Evolutionary conservation across 1,140 invertebrate genomes (phyloP), one percentile per base, ranked within the genome.

Genomic region (Vanessa atalanta): DNA sequence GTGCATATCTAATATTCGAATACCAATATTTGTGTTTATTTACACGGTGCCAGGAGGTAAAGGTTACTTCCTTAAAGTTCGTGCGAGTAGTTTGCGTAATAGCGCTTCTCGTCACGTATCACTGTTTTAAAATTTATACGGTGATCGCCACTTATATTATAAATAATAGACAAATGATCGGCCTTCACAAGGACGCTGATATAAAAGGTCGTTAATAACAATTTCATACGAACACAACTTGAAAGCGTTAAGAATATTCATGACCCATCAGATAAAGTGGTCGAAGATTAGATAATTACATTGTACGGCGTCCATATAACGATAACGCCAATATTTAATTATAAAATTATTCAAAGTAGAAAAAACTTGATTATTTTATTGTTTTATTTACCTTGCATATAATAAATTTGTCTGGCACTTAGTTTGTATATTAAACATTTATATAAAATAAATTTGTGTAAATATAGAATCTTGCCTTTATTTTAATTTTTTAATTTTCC

Each of bases 131-230:
- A 83, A 86, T 83, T 84, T 84, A 79, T 77, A 83, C 79, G 81
- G 73, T 80, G 77, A 81, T 81, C 77, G 82, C 78, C 82, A 81
- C 73, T 75, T 81, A 73, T 72, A 82, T 78, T 82, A 84, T 83
- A 81, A 83, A 83, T 85, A 84, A 84, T 83, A 83, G 79, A 76
- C 76, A 85, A 85, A 80, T 79, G 80, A 82, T 81, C 85, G 90
- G 85, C 90, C 90, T 91, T 91, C 83, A 69, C 86, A 91, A 90
- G 88, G 88, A 92, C 90, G 83, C 31, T n/a, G 73, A 61, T 72
- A 70, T 82, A 79, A 84, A 79, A 84, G 80, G 80, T 82, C 80
- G 78, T 81, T 84, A 83, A 80, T 71, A 69, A 79, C 47, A 43
- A 79, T 79, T 83, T 78, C 50, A 72, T 80, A 81, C 73, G 60